These are phyloP conservation scores for Proteles cristata DNA, from an alignment of 2,113 vertebrate species.

Conservation along the genomic window DNA sequence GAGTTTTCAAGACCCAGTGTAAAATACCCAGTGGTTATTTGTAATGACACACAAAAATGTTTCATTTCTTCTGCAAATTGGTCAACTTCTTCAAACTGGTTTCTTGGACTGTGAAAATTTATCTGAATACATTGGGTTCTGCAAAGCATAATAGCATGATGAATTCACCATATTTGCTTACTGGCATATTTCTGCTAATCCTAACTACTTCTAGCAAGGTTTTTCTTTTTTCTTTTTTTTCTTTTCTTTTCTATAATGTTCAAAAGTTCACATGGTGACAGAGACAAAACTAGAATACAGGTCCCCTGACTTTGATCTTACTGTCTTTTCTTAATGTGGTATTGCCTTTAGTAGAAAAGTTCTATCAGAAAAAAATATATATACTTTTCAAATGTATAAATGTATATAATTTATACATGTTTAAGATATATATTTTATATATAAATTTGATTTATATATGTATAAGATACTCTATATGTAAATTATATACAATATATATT, in stretches of 20 bases:
- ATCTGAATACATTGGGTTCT: not conserved
- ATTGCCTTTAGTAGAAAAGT: not conserved
- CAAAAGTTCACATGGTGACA: not conserved
- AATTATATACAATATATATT: too few relatives aligned
- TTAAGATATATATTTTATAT: too few relatives aligned
- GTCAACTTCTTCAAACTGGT: not conserved
- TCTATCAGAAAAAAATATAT: not conserved
- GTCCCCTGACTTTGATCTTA: not conserved
- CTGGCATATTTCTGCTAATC: not conserved
- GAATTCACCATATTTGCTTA: not conserved
- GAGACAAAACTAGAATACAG: not conserved
- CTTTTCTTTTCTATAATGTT: not conserved
- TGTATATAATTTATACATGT: too few relatives aligned
- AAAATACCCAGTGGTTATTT: not conserved
- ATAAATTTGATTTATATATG: too few relatives aligned
- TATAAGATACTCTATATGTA: too few relatives aligned
- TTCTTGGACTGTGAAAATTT: not conserved
- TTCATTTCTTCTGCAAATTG: not conserved
- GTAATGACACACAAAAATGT: not conserved
- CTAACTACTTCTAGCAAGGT: not conserved
- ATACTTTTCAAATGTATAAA: too few relatives aligned
- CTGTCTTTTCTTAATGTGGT: not conserved
- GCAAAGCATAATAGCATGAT: not conserved
- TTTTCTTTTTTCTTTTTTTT: not conserved
- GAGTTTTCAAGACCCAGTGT: not conserved